Evolutionary conservation across 2,888 invertebrate genomes (phyloP).

Genomic region (Drosophila neutralis): DNA sequence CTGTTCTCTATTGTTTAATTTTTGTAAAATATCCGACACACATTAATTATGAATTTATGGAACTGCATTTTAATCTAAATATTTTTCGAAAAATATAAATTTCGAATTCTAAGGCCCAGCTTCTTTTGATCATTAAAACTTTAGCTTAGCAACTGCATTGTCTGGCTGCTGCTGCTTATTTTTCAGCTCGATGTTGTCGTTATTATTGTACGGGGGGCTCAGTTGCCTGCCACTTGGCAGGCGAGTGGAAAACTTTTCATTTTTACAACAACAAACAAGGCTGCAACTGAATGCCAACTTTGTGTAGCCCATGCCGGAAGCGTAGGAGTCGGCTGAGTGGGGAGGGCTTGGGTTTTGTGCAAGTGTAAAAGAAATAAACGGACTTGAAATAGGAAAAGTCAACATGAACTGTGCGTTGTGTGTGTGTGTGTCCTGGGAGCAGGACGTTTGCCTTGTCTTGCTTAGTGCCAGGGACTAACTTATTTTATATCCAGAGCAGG

Average conservation of each 20-base stretch:
- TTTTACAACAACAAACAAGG: constrained; percentile 46
- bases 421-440: constrained; percentile 64
- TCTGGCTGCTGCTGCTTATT: constrained; percentile 18
- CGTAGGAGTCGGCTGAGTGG: constrained; percentile 15
- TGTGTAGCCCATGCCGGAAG: constrained; percentile 35
- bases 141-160: constrained; percentile 65
- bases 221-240: constrained; percentile 59
- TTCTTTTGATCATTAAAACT: constrained; percentile 67
- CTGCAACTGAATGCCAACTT: constrained; percentile 39
- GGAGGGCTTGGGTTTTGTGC: constrained; percentile 6
- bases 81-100: constrained; percentile 18
- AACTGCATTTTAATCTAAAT: background rate
- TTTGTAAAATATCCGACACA: background rate
- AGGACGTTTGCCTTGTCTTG: constrained; percentile 52
- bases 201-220: constrained; percentile 4
- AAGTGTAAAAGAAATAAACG: constrained; percentile 79
- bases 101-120: constrained; percentile 27
- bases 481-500: constrained; percentile 62
- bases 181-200: constrained; percentile 2
- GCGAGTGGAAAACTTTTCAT: constrained; percentile 72
- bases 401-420: constrained; percentile 72
- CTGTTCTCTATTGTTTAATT: rapidly evolving
- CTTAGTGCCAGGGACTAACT: constrained; percentile 62
- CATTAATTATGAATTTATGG: background rate
- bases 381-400: constrained; percentile 76